Conservation (phyloP, 2,113 vertebrate species). For the Mesitornis unicolor region DNA sequence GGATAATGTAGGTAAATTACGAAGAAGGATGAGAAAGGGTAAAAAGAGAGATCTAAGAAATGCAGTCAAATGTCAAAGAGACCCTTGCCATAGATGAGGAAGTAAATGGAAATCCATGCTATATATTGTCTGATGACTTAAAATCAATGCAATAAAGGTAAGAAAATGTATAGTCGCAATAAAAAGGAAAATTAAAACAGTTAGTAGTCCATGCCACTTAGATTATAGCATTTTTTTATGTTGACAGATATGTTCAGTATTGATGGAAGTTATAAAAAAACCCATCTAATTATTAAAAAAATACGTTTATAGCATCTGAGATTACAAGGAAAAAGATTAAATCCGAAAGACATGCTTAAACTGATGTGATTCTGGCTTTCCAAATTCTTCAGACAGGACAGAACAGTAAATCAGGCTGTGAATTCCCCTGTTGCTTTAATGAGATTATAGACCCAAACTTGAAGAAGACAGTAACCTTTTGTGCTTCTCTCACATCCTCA, state of each 20-base stretch:
- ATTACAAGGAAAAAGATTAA: not conserved
- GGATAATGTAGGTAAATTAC: not conserved
- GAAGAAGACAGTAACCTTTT: not conserved
- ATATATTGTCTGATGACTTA: not conserved
- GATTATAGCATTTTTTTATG: not conserved
- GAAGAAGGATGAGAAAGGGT: not conserved
- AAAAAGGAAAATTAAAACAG: not conserved
- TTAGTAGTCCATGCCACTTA: not conserved
- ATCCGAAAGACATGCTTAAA: not conserved
- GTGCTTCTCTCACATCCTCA: not conserved
- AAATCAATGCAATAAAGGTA: not conserved
- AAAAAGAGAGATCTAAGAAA: not conserved
- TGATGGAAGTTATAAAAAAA: not conserved
- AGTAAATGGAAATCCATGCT: not conserved
- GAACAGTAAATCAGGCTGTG: not conserved
- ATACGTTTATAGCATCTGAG: not conserved
- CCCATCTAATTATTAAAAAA: not conserved
- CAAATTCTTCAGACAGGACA: not conserved
- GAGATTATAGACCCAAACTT: not conserved
- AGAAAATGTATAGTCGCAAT: not conserved
- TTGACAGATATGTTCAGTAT: fast-evolving
- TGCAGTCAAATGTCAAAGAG: not conserved
- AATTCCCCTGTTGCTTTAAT: not conserved
- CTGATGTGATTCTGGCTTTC: not conserved
- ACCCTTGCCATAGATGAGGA: not conserved